These are phyloP conservation scores for Yponomeuta evonymella DNA, from an alignment of 2,888 invertebrate species.

Conservation along the genomic window DNA sequence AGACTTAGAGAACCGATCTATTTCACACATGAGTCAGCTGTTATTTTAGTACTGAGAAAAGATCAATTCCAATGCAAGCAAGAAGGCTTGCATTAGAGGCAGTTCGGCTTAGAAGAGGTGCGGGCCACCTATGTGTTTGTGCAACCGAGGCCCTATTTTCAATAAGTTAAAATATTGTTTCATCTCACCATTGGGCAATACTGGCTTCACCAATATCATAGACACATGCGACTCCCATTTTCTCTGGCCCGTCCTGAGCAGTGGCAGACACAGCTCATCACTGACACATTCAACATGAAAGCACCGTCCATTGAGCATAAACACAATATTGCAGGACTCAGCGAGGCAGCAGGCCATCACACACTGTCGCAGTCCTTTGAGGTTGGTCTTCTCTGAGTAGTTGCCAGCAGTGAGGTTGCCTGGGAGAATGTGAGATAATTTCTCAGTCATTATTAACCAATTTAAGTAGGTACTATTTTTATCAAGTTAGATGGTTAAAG, in stretches of 20 bases:
- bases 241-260: conserved; percentile 62
- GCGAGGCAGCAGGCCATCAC: conserved; percentile 81
- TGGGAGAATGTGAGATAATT: conserved; percentile 25
- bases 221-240: conserved; percentile 79
- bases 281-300: conserved; percentile 84
- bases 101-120: too few relatives aligned
- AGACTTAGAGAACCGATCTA: too few relatives aligned
- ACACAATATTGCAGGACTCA: conserved; percentile 84
- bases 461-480: too few relatives aligned
- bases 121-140: too few relatives aligned
- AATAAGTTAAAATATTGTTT: conserved; percentile 3
- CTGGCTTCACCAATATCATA: conserved; percentile 87
- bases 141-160: background rate
- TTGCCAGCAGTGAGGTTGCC: conserved; percentile 77
- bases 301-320: conserved; percentile 85
- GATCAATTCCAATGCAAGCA: too few relatives aligned
- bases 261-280: conserved; percentile 83
- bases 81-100: too few relatives aligned
- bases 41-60: too few relatives aligned
- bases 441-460: background rate
- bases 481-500: too few relatives aligned
- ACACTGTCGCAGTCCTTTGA: conserved; percentile 78
- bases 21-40: too few relatives aligned
- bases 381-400: conserved; percentile 73
- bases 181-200: conserved; percentile 69